Percentiles rank a stretch among this genome's conserved stretches.
These are phyloP conservation scores for Pachypeltis micranthus DNA, from an alignment of 1,140 invertebrate genomes.

Conservation along the genomic window DNA sequence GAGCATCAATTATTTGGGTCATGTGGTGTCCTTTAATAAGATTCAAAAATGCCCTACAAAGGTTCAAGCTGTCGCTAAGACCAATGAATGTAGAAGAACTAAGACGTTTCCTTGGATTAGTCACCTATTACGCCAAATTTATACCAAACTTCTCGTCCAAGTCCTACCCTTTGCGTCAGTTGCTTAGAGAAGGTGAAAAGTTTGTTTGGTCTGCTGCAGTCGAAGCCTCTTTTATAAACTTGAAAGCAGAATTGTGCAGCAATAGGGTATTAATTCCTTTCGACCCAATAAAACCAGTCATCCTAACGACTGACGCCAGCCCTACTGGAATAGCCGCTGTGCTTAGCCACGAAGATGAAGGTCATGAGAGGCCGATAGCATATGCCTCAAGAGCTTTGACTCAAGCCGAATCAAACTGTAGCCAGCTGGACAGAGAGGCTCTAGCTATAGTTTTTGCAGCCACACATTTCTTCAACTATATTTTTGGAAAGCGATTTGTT, in stretches of 20 bases:
- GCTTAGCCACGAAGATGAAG: slow-evolving; percentile 25
- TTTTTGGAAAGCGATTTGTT: slow-evolving; percentile 8
- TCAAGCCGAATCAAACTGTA: slow-evolving; percentile 35
- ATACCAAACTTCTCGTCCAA: slow-evolving; percentile 26
- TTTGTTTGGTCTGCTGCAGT: slow-evolving; percentile 26
- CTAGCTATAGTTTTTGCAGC: slow-evolving; percentile 37
- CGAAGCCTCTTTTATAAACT: slow-evolving; percentile 34
- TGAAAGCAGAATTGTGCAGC: slow-evolving; percentile 29
- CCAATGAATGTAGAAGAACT: slow-evolving; percentile 29
- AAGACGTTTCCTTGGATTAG: slow-evolving; percentile 30
- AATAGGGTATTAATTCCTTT: slow-evolving; percentile 29
- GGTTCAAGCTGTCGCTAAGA: no score
- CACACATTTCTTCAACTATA: background rate
- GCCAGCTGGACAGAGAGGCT: slow-evolving; percentile 38
- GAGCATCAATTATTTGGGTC: no score
- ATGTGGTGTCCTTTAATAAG: no score
- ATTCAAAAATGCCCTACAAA: no score
- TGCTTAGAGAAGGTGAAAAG: slow-evolving; percentile 18
- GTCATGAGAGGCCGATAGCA: slow-evolving; percentile 31
- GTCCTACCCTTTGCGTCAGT: slow-evolving; percentile 18
- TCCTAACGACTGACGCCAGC: slow-evolving; percentile 40
- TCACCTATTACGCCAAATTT: slow-evolving; percentile 31
- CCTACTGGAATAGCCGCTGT: slow-evolving; percentile 37
- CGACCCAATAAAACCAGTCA: slow-evolving; percentile 32
- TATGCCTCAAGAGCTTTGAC: slow-evolving; percentile 36